Percentiles rank a stretch among this genome's conserved stretches.
phyloP scores from a whole-genome alignment of 2,113 vertebrate genomes.

The Nymphicus hollandicus region DNA sequence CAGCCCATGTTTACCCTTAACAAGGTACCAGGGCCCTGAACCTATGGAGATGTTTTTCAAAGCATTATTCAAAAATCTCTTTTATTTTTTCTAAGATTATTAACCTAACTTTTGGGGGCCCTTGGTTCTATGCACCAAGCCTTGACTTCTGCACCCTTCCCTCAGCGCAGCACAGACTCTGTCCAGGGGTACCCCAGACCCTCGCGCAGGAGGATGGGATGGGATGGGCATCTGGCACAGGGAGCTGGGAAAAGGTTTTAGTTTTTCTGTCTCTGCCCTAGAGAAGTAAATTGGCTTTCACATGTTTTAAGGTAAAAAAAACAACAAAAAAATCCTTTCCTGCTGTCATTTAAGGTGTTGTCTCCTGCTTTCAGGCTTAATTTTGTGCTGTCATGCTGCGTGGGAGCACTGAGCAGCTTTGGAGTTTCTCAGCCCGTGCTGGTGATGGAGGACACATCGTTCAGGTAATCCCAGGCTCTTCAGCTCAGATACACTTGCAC shows the following conservation, averaged over 20 bases:
- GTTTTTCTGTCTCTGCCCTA: neutral
- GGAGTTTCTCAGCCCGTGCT: neutral
- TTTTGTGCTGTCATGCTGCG: neutral
- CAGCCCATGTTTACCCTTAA: neutral
- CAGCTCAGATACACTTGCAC: rapidly evolving
- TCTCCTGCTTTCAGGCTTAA: neutral
- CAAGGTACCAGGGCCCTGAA: neutral
- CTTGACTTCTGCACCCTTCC: neutral
- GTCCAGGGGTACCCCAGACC: neutral
- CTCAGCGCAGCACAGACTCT: neutral
- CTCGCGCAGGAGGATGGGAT: neutral
- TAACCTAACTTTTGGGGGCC: neutral
- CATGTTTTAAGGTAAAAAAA: neutral
- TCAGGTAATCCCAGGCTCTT: neutral
- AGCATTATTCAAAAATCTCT: neutral
- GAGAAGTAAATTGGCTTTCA: neutral
- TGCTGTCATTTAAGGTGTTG: neutral
- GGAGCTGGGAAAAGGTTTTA: neutral
- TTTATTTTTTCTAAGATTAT: neutral
- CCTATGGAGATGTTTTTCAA: neutral
- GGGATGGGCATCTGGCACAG: neutral
- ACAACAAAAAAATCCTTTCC: neutral
- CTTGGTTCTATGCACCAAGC: neutral
- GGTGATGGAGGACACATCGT: rapidly evolving
- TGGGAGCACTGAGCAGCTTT: neutral